Evolutionary conservation across 2,113 vertebrate species (phyloP), one percentile per base, ranked within the genome.

Genomic region (Oxyruncus cristatus): DNA sequence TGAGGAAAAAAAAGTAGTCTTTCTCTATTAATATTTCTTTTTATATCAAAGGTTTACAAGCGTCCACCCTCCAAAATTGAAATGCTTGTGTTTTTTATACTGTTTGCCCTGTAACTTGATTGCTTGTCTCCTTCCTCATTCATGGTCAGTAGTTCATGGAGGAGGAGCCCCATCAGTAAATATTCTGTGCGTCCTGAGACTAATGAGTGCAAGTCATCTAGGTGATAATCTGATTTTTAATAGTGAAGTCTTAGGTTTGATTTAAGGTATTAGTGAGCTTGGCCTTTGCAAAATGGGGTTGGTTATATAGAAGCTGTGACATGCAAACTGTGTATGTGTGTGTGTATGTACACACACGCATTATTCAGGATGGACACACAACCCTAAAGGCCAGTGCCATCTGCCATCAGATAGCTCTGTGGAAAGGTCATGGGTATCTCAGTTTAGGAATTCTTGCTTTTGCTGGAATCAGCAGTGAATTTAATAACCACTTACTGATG

Each of bases 321-420:
- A 16, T 4, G 2, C 23, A 30, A 59, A 1, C 16, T 37, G 14
- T 55, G 35, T 27, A 1, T 39, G 3, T 62, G 23, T 28, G 7
- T 33, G 1, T 66, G 1, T 8, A 10, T 5, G 32, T 4, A 24
- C 3, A 21, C 5, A 59, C 2, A 35, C 3, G 4, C 1, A 16
- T 12, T 50, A 17, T 11, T 76, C 39, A 42, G 33, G 35, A 84
- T 74, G 37, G 37, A 28, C 41, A 71, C 5, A 3, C 11, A 41
- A 35, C 47, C 26, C 27, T 59, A 44, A 58, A 86, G 39, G 58
- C 84, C 59, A 11, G 46, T 91, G 63, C 28, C 33, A 16, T 35
- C 37, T 77, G 73, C 66, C 39, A 27, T 37, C 14, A 35, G 55
- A n/a, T 44, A 39, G 24, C 21, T 89, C 72, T 83, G 71, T 71